Evolutionary conservation across 2,113 vertebrate genomes (phyloP).

Genomic region (Peromyscus leucopus): DNA sequence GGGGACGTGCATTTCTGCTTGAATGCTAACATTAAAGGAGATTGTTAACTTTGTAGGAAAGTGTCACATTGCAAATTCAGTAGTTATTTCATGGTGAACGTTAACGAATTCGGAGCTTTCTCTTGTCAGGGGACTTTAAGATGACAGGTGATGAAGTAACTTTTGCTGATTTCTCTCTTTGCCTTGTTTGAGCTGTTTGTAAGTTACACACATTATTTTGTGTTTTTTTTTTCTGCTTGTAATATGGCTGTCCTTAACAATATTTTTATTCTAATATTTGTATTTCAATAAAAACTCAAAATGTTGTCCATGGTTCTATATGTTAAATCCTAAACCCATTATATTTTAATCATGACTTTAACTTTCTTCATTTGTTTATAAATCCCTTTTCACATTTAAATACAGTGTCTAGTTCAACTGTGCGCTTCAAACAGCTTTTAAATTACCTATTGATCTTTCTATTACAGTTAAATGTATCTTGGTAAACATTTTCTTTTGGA

Average conservation of each 20-base stretch:
- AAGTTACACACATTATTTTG: background rate
- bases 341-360: background rate
- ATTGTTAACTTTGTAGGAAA: background rate
- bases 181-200: background rate
- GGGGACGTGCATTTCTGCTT: background rate
- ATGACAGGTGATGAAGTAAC: background rate
- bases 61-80: background rate
- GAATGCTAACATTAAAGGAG: background rate
- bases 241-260: background rate
- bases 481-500: conserved; percentile 55
- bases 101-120: background rate
- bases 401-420: background rate
- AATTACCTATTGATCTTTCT: conserved; percentile 81
- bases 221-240: background rate
- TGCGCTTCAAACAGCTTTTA: conserved; percentile 62
- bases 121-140: background rate
- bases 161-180: conserved; percentile 8
- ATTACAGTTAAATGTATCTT: conserved; percentile 44
- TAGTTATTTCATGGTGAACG: background rate
- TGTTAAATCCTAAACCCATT: background rate
- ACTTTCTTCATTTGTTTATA: conserved; percentile 9
- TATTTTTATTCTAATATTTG: background rate
- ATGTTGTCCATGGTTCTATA: background rate
- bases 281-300: conserved; percentile 8
- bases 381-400: conserved; percentile 19